Evolutionary conservation across 2,888 invertebrate species (phyloP), one percentile per base, ranked within the genome.

Genomic region (Frankliniella intonsa): DNA sequence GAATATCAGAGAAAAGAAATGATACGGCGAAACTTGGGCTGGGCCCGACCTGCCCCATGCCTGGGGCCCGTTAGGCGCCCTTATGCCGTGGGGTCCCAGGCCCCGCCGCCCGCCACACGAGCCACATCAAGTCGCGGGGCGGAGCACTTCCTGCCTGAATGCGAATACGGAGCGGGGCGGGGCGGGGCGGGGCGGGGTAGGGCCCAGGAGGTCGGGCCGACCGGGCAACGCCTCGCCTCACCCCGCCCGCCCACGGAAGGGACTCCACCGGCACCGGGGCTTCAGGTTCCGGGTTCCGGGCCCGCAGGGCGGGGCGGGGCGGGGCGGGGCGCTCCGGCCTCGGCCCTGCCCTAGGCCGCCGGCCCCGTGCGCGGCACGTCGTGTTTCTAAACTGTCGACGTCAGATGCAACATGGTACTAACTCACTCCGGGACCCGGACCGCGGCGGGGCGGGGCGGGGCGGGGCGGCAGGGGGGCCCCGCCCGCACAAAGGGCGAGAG

Each of bases 321-420:
- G 8, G 22, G n/a, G 65, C 19, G 9, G 51, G 51, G 9, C 51
- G 51, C 55, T 38, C 38, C 55, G 55, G 55, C 55, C 55, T 14
- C 55, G 9, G 55, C 62, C 11, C 62, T n/a, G 38, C 62, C 62
- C 17, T 62, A 62, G 62, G n/a, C 17, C 62, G 62, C 62, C 62
- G 1, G 19, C 5, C 38, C 62, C 17, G 12, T 17, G 19, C 62
- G 14, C 62, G 62, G 19, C 62, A 62, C 62, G 19, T 25, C 69
- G 69, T 76, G 69, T 76, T 76, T 76, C 69, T 76, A 76, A 76
- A 76, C 69, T 76, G 69, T 76, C 69, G 69, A 76, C 69, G 69
- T 76, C 69, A 76, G 69, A 76, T 76, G 69, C 69, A 76, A 76
- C 69, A 76, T 76, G 69, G 69, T 76, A 76, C 69, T 76, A 76